Base-by-base conservation (phyloP, 1,140 invertebrate species). In the Drosophila nikananu region DNA sequence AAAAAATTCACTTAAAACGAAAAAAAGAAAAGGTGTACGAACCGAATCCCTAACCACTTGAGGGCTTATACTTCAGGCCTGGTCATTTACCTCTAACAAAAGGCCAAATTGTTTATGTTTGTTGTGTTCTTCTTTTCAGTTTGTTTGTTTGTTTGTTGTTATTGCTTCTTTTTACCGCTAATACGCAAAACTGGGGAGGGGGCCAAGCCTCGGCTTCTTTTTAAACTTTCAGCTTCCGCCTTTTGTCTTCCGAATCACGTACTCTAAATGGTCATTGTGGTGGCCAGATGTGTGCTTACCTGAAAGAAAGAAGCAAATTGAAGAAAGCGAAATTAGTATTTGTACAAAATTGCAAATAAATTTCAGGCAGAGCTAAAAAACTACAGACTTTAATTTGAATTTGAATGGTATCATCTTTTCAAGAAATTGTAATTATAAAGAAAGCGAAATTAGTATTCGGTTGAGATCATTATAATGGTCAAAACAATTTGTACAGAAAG, bases 311-410 rank as follows among this genome's bases (percentile, higher is more conserved):
- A 48, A 30, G 52, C 48, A 52, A 73, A 52, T 55, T 35, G 58
- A 87, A 87, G 84, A 89, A 89, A 89, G 86, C 86, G 86, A 90
- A 90, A 89, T 89, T 84, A 76, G 78, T 79, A 73, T 73, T 60
- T 51, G 27, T 39, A 48, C 46, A 80, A 77, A 79, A 76, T 73
- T 49, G 59, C 65, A 51, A 70, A 73, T 64, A 59, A 67, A 78
- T 49, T 61, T 68, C 49, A 10, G 42, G 5, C 15, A 23, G 30
- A 27, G 37, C 19, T 25, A 48, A 59, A 35, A 23, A 23, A 35
- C 51, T 32, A 37, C 46, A 19, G 39, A 57, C 52, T 71, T 78
- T 60, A 65, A 80, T 80, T 73, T 60, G 35, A 64, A 54, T 79
- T 79, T 79, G 54, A 79, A 79, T 64, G 64, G 27, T 41, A 39